Percentiles rank a stretch among this genome's conserved stretches.
phyloP scores from a whole-genome alignment of 2,113 vertebrate species.

The Siniperca chuatsi region DNA sequence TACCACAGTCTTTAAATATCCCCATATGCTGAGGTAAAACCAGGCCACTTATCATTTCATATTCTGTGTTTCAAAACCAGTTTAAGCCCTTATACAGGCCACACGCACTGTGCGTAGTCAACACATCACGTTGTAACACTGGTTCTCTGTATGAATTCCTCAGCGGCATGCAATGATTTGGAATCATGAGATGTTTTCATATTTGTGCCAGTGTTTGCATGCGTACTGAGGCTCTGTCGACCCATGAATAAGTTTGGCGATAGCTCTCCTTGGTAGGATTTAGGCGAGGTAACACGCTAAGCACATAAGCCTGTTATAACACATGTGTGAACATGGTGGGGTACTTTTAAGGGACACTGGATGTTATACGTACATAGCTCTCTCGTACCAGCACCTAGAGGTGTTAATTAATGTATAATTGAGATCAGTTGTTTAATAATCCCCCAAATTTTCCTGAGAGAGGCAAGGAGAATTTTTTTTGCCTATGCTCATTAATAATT shows the following conservation, averaged over 20 bases:
- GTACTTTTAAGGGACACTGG: constrained; percentile 24
- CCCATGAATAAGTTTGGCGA: constrained; percentile 61
- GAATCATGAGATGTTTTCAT: constrained; percentile 51
- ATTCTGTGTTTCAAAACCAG: neutral
- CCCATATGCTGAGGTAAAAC: constrained; percentile 20
- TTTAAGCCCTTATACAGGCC: constrained; percentile 19
- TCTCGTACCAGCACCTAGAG: constrained; percentile 31
- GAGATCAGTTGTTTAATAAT: constrained; percentile 9
- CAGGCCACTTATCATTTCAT: constrained; percentile 19
- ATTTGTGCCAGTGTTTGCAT: constrained; percentile 39
- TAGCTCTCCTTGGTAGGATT: constrained; percentile 73
- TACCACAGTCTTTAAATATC: constrained; percentile 12
- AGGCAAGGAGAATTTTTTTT: neutral
- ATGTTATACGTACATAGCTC: constrained; percentile 9
- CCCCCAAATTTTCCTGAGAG: neutral
- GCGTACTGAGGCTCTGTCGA: constrained; percentile 32
- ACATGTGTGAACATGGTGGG: constrained; percentile 70
- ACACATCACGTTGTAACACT: constrained; percentile 8
- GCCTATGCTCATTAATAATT: neutral
- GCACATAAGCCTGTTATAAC: constrained; percentile 81
- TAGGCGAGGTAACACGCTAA: constrained; percentile 61
- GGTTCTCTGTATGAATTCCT: constrained; percentile 62
- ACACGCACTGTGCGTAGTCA: neutral
- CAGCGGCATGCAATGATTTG: constrained; percentile 24
- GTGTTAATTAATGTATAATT: constrained; percentile 20